Percentiles rank a stretch among this genome's conserved stretches.
These are phyloP conservation scores for Pocota personata DNA, from an alignment of 2,888 invertebrate species.

Conservation along the genomic window DNA sequence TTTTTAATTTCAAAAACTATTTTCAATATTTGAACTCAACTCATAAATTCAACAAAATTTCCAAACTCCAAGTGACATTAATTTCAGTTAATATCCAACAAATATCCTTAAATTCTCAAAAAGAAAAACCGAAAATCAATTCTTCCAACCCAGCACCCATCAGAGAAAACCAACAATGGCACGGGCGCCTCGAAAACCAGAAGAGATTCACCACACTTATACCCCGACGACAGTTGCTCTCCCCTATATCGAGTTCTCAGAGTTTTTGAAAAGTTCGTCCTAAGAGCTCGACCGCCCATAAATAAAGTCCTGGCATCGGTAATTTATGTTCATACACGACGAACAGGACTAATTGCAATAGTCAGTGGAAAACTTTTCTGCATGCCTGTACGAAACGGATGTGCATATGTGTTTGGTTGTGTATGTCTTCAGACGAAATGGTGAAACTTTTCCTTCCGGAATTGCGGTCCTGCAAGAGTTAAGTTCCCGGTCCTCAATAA, in stretches of 20 bases:
- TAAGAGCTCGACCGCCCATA: slow-evolving; percentile 72
- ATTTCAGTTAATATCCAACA: background rate
- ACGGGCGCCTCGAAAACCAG: slow-evolving; percentile 1
- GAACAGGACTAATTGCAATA: slow-evolving; percentile 76
- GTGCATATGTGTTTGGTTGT: slow-evolving; percentile 40
- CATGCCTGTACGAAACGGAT: slow-evolving; percentile 72
- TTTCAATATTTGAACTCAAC: no score
- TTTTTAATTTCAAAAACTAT: no score
- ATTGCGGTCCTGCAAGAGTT: slow-evolving; percentile 65
- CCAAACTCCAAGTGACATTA: background rate
- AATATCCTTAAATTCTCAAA: background rate
- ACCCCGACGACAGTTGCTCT: slow-evolving; percentile 19
- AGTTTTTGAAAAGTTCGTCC: slow-evolving; percentile 65
- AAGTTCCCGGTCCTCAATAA: slow-evolving; percentile 62
- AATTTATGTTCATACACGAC: slow-evolving; percentile 75
- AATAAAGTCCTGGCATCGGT: slow-evolving; percentile 74
- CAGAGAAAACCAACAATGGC: slow-evolving; percentile 15
- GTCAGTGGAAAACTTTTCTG: slow-evolving; percentile 75
- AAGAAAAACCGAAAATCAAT: slow-evolving; percentile 1
- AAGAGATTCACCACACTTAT: slow-evolving; percentile 33
- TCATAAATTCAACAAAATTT: background rate
- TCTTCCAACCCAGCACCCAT: background rate
- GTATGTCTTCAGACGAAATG: slow-evolving; percentile 34
- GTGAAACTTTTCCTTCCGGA: slow-evolving; percentile 66
- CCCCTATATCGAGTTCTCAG: background rate